A percentile compares a stretch with the other conserved stretches of the same genome.
Conservation (phyloP, 64 coral and sea anemone genomes). For the Actinia equina region DNA sequence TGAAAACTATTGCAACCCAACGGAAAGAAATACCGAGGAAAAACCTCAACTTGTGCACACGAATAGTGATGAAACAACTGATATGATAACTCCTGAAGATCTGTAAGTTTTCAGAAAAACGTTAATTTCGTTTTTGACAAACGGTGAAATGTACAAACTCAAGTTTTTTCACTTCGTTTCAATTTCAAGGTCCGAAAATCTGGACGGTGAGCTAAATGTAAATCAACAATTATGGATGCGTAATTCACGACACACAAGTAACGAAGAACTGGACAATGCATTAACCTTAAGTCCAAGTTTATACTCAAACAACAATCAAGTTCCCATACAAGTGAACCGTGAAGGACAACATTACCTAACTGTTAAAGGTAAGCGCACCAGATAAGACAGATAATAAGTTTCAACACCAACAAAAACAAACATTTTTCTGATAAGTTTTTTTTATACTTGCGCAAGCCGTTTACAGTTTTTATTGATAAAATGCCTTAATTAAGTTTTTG, state of each 20-base stretch:
- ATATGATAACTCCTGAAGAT: background rate
- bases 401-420: background rate
- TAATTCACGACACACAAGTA: background rate
- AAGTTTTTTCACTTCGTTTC: background rate
- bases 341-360: background rate
- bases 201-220: background rate
- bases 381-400: too few species aligned
- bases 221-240: background rate
- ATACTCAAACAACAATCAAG: slow-evolving; percentile 2
- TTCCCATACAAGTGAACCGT: background rate
- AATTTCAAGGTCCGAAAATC: slow-evolving; percentile 4
- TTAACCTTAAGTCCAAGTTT: background rate
- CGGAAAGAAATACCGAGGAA: background rate
- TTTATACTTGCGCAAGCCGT: too few species aligned
- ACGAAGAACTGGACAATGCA: background rate
- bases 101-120: background rate
- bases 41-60: background rate
- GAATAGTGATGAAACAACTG: background rate
- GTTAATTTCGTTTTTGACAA: background rate
- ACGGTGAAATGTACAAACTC: background rate
- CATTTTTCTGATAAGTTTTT: background rate
- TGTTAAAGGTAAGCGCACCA: background rate
- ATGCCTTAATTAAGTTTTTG: too few species aligned
- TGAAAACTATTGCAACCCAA: slow-evolving; percentile 13
- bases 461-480: too few species aligned